These are phyloP conservation scores for Seriola rivoliana DNA, from an alignment of 2,113 vertebrate genomes.

Conservation along the genomic window DNA sequence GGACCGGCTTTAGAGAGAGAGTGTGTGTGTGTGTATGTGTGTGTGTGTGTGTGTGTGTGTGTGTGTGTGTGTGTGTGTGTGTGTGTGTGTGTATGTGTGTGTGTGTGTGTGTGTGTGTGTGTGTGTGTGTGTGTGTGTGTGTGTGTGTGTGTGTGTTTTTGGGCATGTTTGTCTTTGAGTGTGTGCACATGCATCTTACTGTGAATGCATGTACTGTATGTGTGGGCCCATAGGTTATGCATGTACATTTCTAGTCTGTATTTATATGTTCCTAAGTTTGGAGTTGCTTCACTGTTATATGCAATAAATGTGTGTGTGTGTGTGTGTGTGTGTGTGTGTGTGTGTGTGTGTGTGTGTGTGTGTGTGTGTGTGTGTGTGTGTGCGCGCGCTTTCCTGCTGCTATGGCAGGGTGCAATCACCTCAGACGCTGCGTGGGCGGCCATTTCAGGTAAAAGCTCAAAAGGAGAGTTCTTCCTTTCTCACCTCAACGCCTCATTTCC, in stretches of 20 bases:
- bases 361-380: neutral
- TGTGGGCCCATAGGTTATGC: neutral
- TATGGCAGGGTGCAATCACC: neutral
- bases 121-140: slow-evolving; percentile 1
- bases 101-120: neutral
- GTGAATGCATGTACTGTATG: neutral
- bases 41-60: neutral
- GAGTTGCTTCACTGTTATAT: neutral
- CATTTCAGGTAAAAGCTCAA: slow-evolving; percentile 36
- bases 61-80: neutral
- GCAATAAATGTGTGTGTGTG: neutral
- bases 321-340: neutral
- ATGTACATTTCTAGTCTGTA: neutral
- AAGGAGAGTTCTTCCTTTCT: slow-evolving; percentile 25
- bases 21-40: neutral
- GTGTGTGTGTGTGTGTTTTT: neutral
- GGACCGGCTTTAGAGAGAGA: neutral
- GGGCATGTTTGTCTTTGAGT: neutral
- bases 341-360: neutral
- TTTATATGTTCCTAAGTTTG: neutral
- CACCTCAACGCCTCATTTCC: slow-evolving; percentile 46
- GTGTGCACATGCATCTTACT: neutral
- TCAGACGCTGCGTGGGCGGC: slow-evolving; percentile 4
- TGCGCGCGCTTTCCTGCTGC: neutral
- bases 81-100: neutral